Percentiles rank a stretch among this genome's conserved stretches.
Conservation (phyloP, 2,888 invertebrate genomes). For the Scaptomyza parva region DNA sequence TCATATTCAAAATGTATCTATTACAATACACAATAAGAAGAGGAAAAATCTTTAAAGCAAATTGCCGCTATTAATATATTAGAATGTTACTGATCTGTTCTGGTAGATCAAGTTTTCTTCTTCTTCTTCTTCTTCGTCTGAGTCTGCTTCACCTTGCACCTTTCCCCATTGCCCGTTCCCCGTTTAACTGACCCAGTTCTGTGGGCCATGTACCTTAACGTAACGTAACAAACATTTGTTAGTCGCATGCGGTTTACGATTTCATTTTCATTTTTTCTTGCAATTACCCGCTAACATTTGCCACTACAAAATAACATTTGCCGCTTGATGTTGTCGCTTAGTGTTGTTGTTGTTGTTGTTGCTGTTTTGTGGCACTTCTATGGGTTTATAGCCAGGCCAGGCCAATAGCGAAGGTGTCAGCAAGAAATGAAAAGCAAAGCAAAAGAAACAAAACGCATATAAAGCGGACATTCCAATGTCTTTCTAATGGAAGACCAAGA, state of each 20-base stretch:
- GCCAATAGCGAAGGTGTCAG: not conserved
- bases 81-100: slow-evolving; percentile 7
- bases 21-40: not conserved
- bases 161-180: not conserved
- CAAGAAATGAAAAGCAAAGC: slow-evolving; percentile 19
- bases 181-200: slow-evolving; percentile 29
- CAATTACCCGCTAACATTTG: slow-evolving; percentile 54
- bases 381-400: slow-evolving; percentile 53
- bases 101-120: slow-evolving; percentile 6
- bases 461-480: slow-evolving; percentile 67
- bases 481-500: slow-evolving; percentile 79
- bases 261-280: slow-evolving; percentile 56
- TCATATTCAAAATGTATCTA: not conserved
- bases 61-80: not conserved
- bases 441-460: slow-evolving; percentile 15
- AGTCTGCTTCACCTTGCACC: not conserved
- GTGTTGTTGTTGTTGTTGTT: not conserved
- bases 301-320: slow-evolving; percentile 46
- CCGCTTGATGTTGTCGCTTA: not conserved
- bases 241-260: slow-evolving; percentile 37
- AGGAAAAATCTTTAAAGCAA: not conserved
- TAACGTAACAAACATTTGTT: slow-evolving; percentile 1
- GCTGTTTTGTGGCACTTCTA: slow-evolving; percentile 58
- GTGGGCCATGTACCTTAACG: slow-evolving; percentile 13
- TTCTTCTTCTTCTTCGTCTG: not conserved